Evolutionary conservation across 2,113 vertebrate species (phyloP).

Genomic region (Halichoeres trimaculatus): DNA sequence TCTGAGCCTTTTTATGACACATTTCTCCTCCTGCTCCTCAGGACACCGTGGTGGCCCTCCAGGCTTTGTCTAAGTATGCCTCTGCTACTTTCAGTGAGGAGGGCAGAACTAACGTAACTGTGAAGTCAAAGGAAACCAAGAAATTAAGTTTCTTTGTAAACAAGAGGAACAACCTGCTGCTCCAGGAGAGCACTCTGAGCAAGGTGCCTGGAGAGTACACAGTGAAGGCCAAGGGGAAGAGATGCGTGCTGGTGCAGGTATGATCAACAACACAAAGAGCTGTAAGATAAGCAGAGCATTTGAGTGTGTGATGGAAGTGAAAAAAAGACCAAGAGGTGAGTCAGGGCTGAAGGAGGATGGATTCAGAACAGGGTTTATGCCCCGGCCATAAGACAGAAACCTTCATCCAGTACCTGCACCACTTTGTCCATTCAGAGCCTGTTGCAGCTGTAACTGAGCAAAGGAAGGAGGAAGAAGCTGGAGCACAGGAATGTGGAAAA

Average conservation of each 20-base stretch:
- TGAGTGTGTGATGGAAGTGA: no score
- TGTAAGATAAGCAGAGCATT: neutral
- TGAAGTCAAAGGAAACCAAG: conserved; percentile 77
- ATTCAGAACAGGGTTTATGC: no score
- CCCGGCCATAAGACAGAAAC: no score
- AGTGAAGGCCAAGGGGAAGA: neutral
- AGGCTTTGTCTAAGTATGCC: neutral
- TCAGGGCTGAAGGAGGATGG: no score
- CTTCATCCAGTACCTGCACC: no score
- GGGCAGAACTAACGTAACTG: conserved; percentile 69
- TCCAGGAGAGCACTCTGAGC: conserved; percentile 67
- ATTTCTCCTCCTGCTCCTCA: conserved; percentile 47
- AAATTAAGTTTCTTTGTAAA: conserved; percentile 81
- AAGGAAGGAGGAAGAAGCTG: no score
- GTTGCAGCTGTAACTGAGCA: no score
- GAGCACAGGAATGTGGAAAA: no score
- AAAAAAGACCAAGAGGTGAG: no score
- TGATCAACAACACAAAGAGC: conserved; percentile 53
- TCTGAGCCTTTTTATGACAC: neutral
- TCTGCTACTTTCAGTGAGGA: conserved; percentile 62
- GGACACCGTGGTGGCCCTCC: conserved; percentile 89
- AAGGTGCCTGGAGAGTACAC: neutral
- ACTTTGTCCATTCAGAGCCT: no score
- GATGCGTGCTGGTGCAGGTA: neutral
- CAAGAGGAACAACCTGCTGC: conserved; percentile 83